phyloP scores from a whole-genome alignment of 2,113 vertebrate genomes.

The Typhlomys cinereus region DNA sequence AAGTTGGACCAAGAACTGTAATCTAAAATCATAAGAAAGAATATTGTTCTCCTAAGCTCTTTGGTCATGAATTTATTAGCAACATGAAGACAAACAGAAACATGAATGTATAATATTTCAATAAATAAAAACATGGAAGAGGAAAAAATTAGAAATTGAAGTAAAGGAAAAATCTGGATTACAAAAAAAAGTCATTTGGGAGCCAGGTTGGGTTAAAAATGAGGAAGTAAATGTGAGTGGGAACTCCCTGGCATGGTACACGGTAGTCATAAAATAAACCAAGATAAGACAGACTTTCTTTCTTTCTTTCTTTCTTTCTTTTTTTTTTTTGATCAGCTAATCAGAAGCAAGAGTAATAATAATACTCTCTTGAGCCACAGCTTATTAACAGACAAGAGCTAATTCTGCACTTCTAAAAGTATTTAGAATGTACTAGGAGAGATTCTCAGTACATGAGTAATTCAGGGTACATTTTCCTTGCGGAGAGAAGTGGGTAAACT shows the following conservation, averaged over 20 bases:
- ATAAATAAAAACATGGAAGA: background rate
- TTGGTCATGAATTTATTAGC: too few species aligned
- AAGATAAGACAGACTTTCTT: background rate
- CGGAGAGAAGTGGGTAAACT: background rate
- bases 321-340: background rate
- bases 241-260: background rate
- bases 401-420: background rate
- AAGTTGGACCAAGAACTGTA: too few species aligned
- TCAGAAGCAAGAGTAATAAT: background rate
- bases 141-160: background rate
- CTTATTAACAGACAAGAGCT: background rate
- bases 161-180: background rate
- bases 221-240: background rate
- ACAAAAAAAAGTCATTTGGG: background rate
- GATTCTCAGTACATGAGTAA: background rate
- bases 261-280: background rate
- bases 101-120: background rate
- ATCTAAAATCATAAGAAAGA: too few species aligned
- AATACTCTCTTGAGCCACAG: background rate
- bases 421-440: slow-evolving; percentile 1
- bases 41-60: too few species aligned
- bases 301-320: background rate
- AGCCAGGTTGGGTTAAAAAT: background rate
- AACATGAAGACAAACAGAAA: too few species aligned
- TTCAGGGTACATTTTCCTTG: background rate